phyloP scores from a whole-genome alignment of 2,113 vertebrate genomes.

The Ictalurus furcatus region DNA sequence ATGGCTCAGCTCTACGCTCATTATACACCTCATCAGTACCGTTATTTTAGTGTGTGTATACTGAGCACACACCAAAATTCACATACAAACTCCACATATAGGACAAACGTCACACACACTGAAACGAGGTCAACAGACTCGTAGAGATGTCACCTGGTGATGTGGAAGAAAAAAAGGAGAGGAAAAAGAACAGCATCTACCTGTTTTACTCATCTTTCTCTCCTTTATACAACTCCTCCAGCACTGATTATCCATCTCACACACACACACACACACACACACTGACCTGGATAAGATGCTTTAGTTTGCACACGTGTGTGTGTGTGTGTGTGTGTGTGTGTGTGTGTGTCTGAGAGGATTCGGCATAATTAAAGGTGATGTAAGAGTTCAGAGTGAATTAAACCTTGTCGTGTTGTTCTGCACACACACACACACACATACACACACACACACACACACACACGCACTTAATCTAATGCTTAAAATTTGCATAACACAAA shows the following conservation, averaged over 20 bases:
- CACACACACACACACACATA: neutral
- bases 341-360: conserved; percentile 58
- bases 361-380: conserved; percentile 57
- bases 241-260: neutral
- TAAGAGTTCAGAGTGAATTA: conserved; percentile 51
- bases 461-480: neutral
- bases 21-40: no score
- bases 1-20: no score
- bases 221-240: neutral
- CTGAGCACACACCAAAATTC: no score
- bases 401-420: neutral
- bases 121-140: neutral
- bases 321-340: neutral
- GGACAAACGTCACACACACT: no score
- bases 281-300: conserved; percentile 12
- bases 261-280: conserved; percentile 3
- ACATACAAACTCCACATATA: no score
- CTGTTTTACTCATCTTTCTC: neutral
- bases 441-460: neutral
- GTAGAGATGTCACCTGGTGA: neutral
- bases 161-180: neutral
- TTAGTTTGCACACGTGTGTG: neutral
- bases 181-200: neutral
- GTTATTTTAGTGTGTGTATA: no score
- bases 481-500: neutral